Base-by-base conservation (phyloP, 2,113 vertebrate species). In the Neogobius melanostomus region DNA sequence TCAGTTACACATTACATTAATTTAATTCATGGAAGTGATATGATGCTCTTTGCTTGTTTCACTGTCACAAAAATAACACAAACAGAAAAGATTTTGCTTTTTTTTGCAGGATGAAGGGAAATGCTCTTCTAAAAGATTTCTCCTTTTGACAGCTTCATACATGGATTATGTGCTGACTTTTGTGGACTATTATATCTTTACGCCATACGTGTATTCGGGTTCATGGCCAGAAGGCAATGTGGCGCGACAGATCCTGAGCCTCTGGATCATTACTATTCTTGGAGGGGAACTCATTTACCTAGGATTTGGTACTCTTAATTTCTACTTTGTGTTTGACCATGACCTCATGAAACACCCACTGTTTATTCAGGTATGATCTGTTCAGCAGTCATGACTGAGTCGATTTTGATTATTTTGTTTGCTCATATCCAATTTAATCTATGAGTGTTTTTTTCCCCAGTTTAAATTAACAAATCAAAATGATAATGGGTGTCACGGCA, bases 111-210 rank as follows among this genome's bases (percentile, higher is more conserved):
- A 36, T 4, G 28, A 36, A 0, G 28, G 3, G 28, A 5, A 36
- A 36, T 36, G 28, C 28, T 36, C 28, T 36, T 36, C 3, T 36
- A 36, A 36, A 36, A 36, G 28, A 36, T 36, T 54, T 54, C 5
- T 5, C 16, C 16, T 54, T 7, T 42, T 61, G 3, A 12, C 79
- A 94, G 93, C 80, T 74, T 14, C 54, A 46, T 28, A 75, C 63
- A 98, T 99, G 97, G 97, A 99, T 83, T 92, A 96, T 15, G 93
- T 97, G 16, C 92, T 99, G 77, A 86, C 72, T 0, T 74, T 64
- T 0, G 93, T 95, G 0, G 96, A 99, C 69, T 62, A 72, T 51
- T 88, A 94, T 69, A 66, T 98, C 46, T 93, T 98, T 60, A 96
- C 95, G 0, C 97, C 96, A 0, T 95, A 95, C 0, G 71, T 97